phyloP scores from a whole-genome alignment of 2,888 invertebrate species.

The Agrilus mali region DNA sequence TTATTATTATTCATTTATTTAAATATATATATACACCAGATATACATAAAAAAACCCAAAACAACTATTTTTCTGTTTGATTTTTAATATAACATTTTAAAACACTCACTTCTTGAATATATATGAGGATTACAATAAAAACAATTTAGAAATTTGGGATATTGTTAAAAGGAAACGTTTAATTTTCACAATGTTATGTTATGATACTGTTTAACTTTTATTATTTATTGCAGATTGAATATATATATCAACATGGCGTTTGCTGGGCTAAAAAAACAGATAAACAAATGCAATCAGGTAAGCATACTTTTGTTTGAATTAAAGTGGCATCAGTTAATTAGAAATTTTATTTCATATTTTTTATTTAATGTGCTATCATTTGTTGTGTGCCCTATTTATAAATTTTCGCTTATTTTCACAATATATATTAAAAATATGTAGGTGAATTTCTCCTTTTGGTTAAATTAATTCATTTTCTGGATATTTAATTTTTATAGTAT shows the following conservation, averaged over 20 bases:
- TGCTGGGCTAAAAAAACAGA: constrained; percentile 97
- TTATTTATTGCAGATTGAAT: neutral
- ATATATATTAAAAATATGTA: neutral
- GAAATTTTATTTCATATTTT: neutral
- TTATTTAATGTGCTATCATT: neutral
- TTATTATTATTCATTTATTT: no score
- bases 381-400: neutral
- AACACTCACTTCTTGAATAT: no score
- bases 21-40: no score
- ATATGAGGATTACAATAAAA: no score
- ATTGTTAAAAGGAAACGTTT: neutral
- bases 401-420: neutral
- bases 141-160: no score
- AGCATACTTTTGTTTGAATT: constrained; percentile 20
- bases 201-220: neutral
- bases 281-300: constrained; percentile 99
- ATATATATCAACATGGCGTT: constrained; percentile 70
- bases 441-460: neutral
- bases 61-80: no score
- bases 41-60: no score
- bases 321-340: no score
- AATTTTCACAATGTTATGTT: neutral
- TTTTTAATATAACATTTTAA: no score
- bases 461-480: neutral
- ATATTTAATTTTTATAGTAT: constrained; percentile 54